Conservation (phyloP, 1,140 invertebrate species). For the Sycobia sp. region DNA sequence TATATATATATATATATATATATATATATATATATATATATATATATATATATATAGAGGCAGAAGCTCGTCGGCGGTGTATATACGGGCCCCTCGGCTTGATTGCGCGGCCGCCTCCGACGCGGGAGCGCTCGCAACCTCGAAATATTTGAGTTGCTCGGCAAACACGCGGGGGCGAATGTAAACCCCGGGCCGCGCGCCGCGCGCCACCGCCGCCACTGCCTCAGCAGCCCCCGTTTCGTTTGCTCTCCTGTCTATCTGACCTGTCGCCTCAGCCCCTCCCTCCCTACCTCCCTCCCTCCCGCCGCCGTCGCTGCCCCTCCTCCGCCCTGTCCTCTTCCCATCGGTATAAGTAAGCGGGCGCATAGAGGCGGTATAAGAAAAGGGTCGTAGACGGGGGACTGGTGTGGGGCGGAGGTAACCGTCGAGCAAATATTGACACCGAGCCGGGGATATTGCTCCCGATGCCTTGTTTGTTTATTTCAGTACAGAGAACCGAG, state of each 20-base stretch:
- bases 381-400: conserved; percentile 33
- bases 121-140: conserved; percentile 45
- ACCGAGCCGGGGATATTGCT: conserved; percentile 61
- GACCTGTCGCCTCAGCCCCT: background rate
- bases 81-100: too few relatives aligned
- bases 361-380: too few relatives aligned
- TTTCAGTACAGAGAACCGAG: conserved; percentile 58
- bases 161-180: conserved; percentile 62
- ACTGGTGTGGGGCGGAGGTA: conserved; percentile 38
- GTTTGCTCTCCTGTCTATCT: conserved; percentile 58
- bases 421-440: conserved; percentile 62
- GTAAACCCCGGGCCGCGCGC: conserved; percentile 51
- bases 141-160: conserved; percentile 62
- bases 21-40: too few relatives aligned
- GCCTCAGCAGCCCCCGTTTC: too few relatives aligned
- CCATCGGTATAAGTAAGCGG: background rate
- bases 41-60: too few relatives aligned
- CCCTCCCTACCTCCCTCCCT: background rate
- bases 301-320: background rate
- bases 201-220: conserved; percentile 54
- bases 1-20: too few relatives aligned
- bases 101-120: too few relatives aligned
- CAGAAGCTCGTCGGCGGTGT: too few relatives aligned
- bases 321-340: background rate
- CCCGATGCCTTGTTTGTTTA: conserved; percentile 60